Evolutionary conservation across 2,888 invertebrate species (phyloP).

Genomic region (Gasteruption jaculator): DNA sequence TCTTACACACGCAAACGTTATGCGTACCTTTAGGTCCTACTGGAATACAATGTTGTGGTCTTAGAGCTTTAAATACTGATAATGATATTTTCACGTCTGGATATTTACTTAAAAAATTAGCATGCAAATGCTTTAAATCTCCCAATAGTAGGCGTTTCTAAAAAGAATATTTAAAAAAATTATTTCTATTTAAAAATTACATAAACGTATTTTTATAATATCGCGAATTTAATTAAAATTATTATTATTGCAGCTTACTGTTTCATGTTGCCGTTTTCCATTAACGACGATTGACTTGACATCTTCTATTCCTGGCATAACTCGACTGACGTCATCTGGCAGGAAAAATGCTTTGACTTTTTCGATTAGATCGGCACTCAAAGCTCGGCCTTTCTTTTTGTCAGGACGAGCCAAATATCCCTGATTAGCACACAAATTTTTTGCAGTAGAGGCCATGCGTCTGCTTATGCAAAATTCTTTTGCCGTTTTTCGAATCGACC

Average conservation of each 20-base stretch:
- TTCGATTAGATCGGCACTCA: slow-evolving; percentile 8
- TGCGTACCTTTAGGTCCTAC: not conserved
- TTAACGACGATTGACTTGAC: slow-evolving; percentile 9
- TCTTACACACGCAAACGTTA: too few relatives aligned
- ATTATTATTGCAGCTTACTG: slow-evolving; percentile 2
- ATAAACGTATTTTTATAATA: too few relatives aligned
- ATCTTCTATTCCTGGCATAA: slow-evolving; percentile 10
- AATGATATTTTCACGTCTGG: not conserved
- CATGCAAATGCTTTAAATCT: not conserved
- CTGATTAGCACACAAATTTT: slow-evolving; percentile 2
- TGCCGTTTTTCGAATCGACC: slow-evolving; percentile 12
- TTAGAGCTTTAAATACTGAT: too few relatives aligned
- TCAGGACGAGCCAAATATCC: slow-evolving; percentile 5
- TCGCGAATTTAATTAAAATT: too few relatives aligned
- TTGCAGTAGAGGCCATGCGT: slow-evolving; percentile 5
- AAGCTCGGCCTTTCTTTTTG: slow-evolving; percentile 7
- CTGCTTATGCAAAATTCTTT: slow-evolving; percentile 6
- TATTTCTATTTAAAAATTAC: too few relatives aligned
- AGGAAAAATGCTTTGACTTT: slow-evolving; percentile 9
- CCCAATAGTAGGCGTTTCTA: slow-evolving; percentile 3
- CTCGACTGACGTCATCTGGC: slow-evolving; percentile 12
- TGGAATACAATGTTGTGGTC: too few relatives aligned
- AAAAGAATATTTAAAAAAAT: too few relatives aligned
- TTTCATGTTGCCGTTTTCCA: slow-evolving; percentile 10
- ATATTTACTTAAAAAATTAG: slow-evolving; percentile 2